Percentiles rank a stretch among this genome's conserved stretches.
Conservation (phyloP, 1,140 invertebrate genomes). For the Camponotus floridanus region DNA sequence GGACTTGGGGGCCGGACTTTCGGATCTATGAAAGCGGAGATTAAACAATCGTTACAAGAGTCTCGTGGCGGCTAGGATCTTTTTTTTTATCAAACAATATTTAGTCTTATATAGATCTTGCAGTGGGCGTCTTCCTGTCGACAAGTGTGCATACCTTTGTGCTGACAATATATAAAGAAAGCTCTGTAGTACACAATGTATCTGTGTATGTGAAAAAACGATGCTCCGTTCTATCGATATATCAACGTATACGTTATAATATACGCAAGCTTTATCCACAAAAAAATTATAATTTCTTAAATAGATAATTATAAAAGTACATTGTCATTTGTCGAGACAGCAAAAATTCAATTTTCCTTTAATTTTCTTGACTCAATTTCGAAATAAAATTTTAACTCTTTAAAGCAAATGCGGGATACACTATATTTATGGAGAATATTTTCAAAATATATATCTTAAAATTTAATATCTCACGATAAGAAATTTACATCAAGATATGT, state of each 20-base stretch:
- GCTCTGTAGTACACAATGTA: constrained; percentile 76
- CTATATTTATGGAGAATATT: constrained; percentile 6
- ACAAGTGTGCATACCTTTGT: constrained; percentile 84
- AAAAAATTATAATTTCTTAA: constrained; percentile 7
- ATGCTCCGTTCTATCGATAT: constrained; percentile 72
- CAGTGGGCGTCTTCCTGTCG: constrained; percentile 84
- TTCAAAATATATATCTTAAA: constrained; percentile 39
- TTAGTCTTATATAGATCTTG: constrained; percentile 78
- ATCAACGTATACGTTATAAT: constrained; percentile 49
- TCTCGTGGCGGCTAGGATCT: constrained; percentile 25
- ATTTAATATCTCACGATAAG: constrained; percentile 1
- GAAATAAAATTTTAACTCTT: constrained; percentile 20
- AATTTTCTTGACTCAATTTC: constrained; percentile 7
- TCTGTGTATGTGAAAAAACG: constrained; percentile 76
- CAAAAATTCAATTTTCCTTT: background rate
- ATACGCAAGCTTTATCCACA: constrained; percentile 66
- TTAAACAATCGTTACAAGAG: constrained; percentile 41
- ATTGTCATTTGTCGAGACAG: background rate
- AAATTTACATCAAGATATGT: constrained; percentile 18
- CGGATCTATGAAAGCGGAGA: constrained; percentile 81
- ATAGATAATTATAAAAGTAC: background rate
- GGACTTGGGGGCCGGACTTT: constrained; percentile 78
- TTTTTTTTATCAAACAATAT: constrained; percentile 73
- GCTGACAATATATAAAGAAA: constrained; percentile 83
- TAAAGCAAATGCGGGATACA: background rate